Conservation (phyloP, 2,888 invertebrate species). For the Parelbella ahira region DNA sequence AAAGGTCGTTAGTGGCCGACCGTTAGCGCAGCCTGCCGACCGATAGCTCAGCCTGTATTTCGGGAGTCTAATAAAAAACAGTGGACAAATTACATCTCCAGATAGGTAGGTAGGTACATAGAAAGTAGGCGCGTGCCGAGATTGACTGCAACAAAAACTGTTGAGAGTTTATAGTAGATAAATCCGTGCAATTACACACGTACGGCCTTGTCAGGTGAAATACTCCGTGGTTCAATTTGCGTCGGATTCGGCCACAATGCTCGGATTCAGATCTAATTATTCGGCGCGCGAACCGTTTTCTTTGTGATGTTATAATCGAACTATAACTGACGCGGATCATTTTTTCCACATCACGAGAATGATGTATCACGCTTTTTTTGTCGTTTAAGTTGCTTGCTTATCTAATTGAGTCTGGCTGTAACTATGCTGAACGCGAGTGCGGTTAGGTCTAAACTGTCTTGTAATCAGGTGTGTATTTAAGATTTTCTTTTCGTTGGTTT, state of each 20-base stretch:
- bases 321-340: conserved; percentile 39
- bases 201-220: conserved; percentile 63
- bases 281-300: conserved; percentile 47
- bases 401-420: conserved; percentile 27
- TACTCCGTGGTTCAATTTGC: conserved; percentile 70
- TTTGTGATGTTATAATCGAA: conserved; percentile 49
- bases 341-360: conserved; percentile 35
- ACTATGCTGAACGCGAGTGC: conserved; percentile 10
- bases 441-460: no score
- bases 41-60: conserved; percentile 35
- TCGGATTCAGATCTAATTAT: conserved; percentile 61
- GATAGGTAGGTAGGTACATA: conserved; percentile 48
- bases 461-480: no score
- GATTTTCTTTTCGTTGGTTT: no score
- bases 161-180: conserved; percentile 59
- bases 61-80: conserved; percentile 60
- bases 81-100: conserved; percentile 64
- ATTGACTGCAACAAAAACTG: conserved; percentile 54
- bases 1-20: conserved; percentile 10
- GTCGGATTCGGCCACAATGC: conserved; percentile 55
- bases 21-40: conserved; percentile 22
- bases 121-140: conserved; percentile 75
- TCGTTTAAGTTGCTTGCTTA: no score
- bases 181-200: conserved; percentile 77
- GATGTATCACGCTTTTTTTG: conserved; percentile 35